Percentiles rank a stretch among this genome's conserved stretches.
Conservation (phyloP, 1,140 invertebrate genomes). For the Ceratitis capitata region DNA sequence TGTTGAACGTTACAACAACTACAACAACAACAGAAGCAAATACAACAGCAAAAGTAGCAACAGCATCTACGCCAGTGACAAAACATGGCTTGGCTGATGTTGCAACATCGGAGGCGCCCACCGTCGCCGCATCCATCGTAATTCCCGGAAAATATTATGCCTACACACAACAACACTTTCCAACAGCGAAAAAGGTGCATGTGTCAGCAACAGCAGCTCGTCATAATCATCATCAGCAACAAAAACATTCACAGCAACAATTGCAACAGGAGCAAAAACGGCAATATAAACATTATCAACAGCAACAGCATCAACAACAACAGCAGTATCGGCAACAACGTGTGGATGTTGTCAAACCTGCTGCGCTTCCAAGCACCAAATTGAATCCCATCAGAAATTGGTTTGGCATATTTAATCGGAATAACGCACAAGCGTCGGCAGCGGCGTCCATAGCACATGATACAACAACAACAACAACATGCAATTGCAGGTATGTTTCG, state of each 20-base stretch:
- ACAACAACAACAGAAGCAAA: neutral
- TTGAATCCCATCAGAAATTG: conserved; percentile 65
- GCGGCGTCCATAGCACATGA: conserved; percentile 51
- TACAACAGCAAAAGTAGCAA: neutral
- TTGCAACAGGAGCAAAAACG: neutral
- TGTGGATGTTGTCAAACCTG: conserved; percentile 51
- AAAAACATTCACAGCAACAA: too few species aligned
- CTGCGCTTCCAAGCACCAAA: conserved; percentile 48
- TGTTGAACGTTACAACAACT: conserved; percentile 40
- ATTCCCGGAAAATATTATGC: conserved; percentile 63
- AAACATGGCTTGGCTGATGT: neutral
- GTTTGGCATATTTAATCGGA: conserved; percentile 61
- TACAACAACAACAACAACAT: conserved; percentile 53
- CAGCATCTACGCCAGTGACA: conserved; percentile 36
- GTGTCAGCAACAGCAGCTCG: conserved; percentile 37
- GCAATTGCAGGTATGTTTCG: conserved; percentile 58
- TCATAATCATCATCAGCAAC: neutral
- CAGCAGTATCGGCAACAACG: conserved; percentile 38
- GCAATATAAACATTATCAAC: conserved; percentile 39
- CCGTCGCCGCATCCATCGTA: neutral
- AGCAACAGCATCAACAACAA: conserved; percentile 41
- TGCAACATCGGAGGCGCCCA: neutral
- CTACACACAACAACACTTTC: conserved; percentile 55
- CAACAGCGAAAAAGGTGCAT: conserved; percentile 51
- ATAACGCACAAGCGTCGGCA: conserved; percentile 51